Percentiles rank a stretch among this genome's conserved stretches.
phyloP scores from a whole-genome alignment of 2,113 vertebrate genomes.

The Upupa epops region DNA sequence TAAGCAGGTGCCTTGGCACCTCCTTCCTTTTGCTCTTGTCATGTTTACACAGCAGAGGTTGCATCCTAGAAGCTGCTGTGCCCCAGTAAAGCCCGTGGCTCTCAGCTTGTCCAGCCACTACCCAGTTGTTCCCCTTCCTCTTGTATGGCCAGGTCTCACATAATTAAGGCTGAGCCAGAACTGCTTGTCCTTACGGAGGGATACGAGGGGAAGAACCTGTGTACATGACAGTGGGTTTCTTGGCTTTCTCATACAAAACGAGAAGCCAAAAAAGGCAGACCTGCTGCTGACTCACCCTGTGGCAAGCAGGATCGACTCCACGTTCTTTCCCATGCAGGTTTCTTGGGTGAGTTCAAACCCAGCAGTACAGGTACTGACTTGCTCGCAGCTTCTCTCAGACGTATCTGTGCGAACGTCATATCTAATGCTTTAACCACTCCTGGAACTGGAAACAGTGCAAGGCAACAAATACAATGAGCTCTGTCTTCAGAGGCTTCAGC shows the following conservation, averaged over 20 bases:
- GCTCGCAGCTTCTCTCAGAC: slow-evolving; percentile 1
- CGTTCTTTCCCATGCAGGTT: background rate
- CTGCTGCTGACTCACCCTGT: slow-evolving; percentile 13
- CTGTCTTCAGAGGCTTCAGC: background rate
- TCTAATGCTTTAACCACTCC: slow-evolving; percentile 28
- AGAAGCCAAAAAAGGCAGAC: background rate
- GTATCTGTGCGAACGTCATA: background rate
- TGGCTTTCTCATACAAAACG: background rate
- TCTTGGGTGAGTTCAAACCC: slow-evolving; percentile 12
- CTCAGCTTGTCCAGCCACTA: background rate
- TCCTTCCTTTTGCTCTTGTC: background rate
- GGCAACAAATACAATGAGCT: background rate
- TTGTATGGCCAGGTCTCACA: background rate
- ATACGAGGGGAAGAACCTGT: background rate
- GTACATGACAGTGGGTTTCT: background rate
- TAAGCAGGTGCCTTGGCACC: background rate
- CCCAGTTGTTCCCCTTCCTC: background rate
- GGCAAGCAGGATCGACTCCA: background rate
- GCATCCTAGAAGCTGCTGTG: background rate
- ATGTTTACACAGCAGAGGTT: background rate
- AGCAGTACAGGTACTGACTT: slow-evolving; percentile 21
- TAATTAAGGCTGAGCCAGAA: background rate
- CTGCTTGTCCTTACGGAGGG: background rate
- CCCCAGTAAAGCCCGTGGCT: background rate
- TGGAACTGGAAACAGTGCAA: background rate